Conservation (phyloP, 1,140 invertebrate genomes). For the honey bee (Apis mellifera) region DNA sequence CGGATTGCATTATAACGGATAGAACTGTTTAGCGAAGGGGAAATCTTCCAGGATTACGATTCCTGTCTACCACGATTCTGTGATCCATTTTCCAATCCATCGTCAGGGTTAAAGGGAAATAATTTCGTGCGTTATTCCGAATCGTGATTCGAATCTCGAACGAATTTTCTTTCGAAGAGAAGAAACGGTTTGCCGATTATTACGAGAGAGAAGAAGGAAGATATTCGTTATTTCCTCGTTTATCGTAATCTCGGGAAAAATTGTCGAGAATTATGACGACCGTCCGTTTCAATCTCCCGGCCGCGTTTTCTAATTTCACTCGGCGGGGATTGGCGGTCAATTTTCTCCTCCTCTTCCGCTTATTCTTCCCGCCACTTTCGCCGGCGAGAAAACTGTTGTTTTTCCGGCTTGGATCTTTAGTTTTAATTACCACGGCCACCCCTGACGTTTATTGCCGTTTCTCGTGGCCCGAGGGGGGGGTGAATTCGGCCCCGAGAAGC, state of each 20-base stretch:
- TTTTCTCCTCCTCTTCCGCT: constrained; percentile 40
- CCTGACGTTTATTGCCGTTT: constrained; percentile 80
- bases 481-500: constrained; percentile 56
- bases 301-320: constrained; percentile 50
- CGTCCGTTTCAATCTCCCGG: constrained; percentile 33
- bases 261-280: constrained; percentile 17
- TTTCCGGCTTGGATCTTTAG: constrained; percentile 78
- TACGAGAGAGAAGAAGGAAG: not conserved
- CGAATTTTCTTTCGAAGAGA: no score
- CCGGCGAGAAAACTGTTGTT: constrained; percentile 68
- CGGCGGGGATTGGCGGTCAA: constrained; percentile 42
- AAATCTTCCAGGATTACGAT: constrained; percentile 24
- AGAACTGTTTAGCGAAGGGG: constrained; percentile 48
- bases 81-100: no score
- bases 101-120: no score
- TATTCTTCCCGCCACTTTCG: constrained; percentile 52
- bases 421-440: constrained; percentile 77
- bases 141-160: no score
- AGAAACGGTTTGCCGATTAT: no score
- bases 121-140: no score
- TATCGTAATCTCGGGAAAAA: not conserved
- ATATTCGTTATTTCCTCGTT: constrained; percentile 1
- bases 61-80: not conserved
- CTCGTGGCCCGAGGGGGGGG: constrained; percentile 70
- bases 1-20: constrained; percentile 65